Percentiles rank a stretch among this genome's conserved stretches.
Evolutionary conservation across 1,140 invertebrate genomes (phyloP).

Genomic region (Thaumatotibia leucotreta): DNA sequence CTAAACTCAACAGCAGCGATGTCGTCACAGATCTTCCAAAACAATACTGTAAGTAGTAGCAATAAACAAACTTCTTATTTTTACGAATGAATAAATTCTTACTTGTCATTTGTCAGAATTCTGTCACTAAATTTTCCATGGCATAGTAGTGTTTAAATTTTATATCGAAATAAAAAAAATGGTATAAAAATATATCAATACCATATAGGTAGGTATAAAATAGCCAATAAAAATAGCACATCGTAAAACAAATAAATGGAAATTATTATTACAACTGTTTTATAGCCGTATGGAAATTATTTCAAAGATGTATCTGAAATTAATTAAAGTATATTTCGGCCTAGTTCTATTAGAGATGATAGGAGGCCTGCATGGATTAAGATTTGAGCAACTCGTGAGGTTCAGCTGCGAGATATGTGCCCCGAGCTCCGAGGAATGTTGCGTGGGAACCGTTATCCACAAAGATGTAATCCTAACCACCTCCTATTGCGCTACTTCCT

Average conservation of each 20-base stretch:
- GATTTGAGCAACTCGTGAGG: slow-evolving; percentile 18
- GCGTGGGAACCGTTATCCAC: slow-evolving; percentile 35
- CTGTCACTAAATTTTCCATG: no score
- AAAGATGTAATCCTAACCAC: slow-evolving; percentile 39
- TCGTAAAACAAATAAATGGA: neutral
- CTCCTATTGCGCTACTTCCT: slow-evolving; percentile 33
- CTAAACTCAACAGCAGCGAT: no score
- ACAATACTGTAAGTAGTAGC: no score
- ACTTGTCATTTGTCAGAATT: no score
- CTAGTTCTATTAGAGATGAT: neutral
- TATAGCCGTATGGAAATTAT: neutral
- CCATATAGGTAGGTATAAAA: neutral
- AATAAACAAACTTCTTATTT: no score
- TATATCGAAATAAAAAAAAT: neutral
- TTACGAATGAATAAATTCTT: no score
- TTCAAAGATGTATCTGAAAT: neutral
- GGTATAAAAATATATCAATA: neutral
- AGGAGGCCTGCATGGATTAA: neutral
- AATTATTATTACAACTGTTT: neutral
- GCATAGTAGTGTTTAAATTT: neutral
- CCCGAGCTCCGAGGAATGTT: slow-evolving; percentile 20
- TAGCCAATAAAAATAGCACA: neutral
- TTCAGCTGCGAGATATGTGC: slow-evolving; percentile 23
- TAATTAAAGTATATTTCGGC: neutral
- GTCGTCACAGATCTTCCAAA: no score